Conservation (phyloP, 2,888 invertebrate species). For the Argyresthia goedartella region DNA sequence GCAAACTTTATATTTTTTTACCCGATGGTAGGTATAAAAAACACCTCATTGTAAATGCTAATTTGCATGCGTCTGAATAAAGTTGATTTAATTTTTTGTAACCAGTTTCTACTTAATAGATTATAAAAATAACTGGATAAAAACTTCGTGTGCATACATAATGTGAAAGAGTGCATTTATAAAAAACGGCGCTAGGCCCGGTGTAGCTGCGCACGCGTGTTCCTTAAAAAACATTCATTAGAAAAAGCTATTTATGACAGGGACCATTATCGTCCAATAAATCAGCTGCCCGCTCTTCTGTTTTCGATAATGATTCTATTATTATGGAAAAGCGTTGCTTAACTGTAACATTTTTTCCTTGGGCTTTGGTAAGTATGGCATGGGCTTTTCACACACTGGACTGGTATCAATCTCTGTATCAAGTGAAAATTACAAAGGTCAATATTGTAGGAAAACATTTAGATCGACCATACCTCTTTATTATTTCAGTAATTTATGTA, state of each 20-base stretch:
- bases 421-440: too few species aligned
- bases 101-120: background rate
- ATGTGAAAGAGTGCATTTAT: conserved; percentile 41
- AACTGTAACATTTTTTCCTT: conserved; percentile 64
- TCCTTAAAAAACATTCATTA: conserved; percentile 51
- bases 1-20: background rate
- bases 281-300: conserved; percentile 72
- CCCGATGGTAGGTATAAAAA: background rate
- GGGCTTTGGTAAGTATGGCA: conserved; percentile 28
- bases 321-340: conserved; percentile 71
- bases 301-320: conserved; percentile 72
- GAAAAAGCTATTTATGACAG: conserved; percentile 69
- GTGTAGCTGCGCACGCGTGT: conserved; percentile 38
- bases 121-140: background rate
- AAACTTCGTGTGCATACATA: conserved; percentile 39
- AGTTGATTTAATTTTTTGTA: background rate
- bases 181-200: conserved; percentile 43
- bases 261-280: conserved; percentile 68
- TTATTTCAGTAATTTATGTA: too few species aligned
- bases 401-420: too few species aligned
- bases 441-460: too few species aligned
- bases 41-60: background rate
- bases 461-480: too few species aligned
- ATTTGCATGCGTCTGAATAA: too few species aligned
- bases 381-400: conserved; percentile 15